phyloP scores from a whole-genome alignment of 2,797 vertebrate species.

The Aulostomus chinensis region DNA sequence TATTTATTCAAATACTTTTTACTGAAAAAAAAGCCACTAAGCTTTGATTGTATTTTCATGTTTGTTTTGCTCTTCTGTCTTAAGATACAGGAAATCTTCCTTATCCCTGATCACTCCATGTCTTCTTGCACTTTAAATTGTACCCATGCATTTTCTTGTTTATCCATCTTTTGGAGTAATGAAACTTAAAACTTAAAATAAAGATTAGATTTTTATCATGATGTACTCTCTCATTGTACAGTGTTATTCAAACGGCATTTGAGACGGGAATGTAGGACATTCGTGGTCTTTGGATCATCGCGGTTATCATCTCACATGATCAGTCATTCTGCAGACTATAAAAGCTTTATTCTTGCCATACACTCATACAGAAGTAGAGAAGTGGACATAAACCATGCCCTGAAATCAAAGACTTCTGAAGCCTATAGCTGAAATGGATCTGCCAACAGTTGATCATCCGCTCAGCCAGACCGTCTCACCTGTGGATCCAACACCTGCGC shows the following conservation, averaged over 20 bases:
- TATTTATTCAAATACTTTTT: conserved; percentile 67
- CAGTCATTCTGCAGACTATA: too few species aligned
- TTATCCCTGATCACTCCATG: conserved; percentile 40
- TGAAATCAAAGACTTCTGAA: conserved; percentile 10
- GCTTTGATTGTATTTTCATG: conserved; percentile 52
- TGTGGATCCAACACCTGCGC: conserved; percentile 3
- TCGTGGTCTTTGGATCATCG: too few species aligned
- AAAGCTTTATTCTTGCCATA: not conserved
- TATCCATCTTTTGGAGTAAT: conserved; percentile 63
- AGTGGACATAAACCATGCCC: not conserved
- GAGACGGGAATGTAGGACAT: conserved; percentile 15
- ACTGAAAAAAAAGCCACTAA: conserved; percentile 50
- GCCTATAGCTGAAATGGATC: not conserved
- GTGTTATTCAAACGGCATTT: conserved; percentile 60
- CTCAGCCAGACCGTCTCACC: conserved; percentile 9
- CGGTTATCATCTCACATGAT: too few species aligned
- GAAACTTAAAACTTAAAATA: conserved; percentile 77
- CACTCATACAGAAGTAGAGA: not conserved
- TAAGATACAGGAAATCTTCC: conserved; percentile 34
- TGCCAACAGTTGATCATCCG: conserved; percentile 3
- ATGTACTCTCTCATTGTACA: conserved; percentile 58
- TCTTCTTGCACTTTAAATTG: conserved; percentile 76
- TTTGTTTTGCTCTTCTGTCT: conserved; percentile 38
- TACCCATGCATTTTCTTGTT: conserved; percentile 50
- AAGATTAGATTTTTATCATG: conserved; percentile 80